phyloP scores from a whole-genome alignment of 1,140 invertebrate species.

The Nilaparvata lugens region DNA sequence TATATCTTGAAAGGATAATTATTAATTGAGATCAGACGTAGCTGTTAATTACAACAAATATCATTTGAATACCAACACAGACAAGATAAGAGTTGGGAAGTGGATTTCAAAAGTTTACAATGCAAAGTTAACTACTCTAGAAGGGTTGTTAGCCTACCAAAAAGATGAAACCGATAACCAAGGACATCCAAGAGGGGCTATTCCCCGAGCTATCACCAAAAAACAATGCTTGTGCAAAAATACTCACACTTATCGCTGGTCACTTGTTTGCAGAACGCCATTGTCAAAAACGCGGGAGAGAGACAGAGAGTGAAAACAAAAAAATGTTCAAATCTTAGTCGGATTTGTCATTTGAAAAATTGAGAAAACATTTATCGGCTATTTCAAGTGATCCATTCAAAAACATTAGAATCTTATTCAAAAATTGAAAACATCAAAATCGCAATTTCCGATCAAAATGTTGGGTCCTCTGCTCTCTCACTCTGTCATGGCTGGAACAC shows the following conservation, averaged over 20 bases:
- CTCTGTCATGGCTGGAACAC: background rate
- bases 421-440: background rate
- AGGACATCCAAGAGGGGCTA: background rate
- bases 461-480: background rate
- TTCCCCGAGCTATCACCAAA: conserved; percentile 3
- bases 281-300: conserved; percentile 15
- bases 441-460: background rate
- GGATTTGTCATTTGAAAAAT: background rate
- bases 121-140: too few relatives aligned
- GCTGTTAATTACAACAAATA: background rate
- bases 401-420: background rate
- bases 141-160: background rate
- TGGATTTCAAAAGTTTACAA: too few relatives aligned
- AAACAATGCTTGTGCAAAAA: conserved; percentile 9
- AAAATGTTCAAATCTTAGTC: conserved; percentile 13
- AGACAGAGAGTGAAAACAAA: conserved; percentile 14
- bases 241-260: conserved; percentile 14
- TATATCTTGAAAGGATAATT: background rate
- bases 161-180: background rate
- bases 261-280: conserved; percentile 13
- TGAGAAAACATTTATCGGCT: background rate
- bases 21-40: background rate
- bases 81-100: background rate
- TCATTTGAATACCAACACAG: conserved; percentile 34
- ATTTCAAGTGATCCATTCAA: too few relatives aligned